These are phyloP conservation scores for Cephus cinctus DNA, from an alignment of 1,140 invertebrate genomes.

Conservation along the genomic window DNA sequence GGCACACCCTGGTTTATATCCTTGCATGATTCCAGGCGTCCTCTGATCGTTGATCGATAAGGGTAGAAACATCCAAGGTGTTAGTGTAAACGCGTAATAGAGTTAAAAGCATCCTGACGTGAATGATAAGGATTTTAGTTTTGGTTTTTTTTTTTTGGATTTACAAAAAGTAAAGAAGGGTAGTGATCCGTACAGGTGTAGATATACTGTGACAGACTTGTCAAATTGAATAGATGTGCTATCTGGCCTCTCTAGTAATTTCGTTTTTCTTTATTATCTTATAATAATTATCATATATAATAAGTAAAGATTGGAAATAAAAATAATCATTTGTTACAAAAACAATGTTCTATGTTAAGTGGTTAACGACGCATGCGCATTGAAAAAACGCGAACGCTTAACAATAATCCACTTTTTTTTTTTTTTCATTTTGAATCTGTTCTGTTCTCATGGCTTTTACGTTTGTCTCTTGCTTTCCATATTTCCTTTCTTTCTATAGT, in stretches of 20 bases:
- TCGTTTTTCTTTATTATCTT: conserved; percentile 38
- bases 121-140: no score
- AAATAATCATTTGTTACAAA: conserved; percentile 41
- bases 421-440: not conserved
- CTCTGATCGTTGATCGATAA: no score
- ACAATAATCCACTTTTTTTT: not conserved
- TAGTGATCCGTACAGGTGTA: no score
- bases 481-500: not conserved
- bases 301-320: conserved; percentile 36
- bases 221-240: no score
- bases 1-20: conserved; percentile 30
- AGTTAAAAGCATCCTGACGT: no score
- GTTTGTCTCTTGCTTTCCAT: not conserved
- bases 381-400: not conserved
- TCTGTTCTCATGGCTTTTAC: not conserved
- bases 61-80: no score
- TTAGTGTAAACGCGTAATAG: no score
- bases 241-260: no score
- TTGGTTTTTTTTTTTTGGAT: no score
- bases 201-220: no score
- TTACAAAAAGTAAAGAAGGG: no score
- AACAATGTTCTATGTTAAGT: conserved; percentile 30
- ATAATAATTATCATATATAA: conserved; percentile 30
- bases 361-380: conserved; percentile 20
- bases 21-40: no score